Evolutionary conservation across 1,140 invertebrate species (phyloP).

Genomic region (Megathymus violae): DNA sequence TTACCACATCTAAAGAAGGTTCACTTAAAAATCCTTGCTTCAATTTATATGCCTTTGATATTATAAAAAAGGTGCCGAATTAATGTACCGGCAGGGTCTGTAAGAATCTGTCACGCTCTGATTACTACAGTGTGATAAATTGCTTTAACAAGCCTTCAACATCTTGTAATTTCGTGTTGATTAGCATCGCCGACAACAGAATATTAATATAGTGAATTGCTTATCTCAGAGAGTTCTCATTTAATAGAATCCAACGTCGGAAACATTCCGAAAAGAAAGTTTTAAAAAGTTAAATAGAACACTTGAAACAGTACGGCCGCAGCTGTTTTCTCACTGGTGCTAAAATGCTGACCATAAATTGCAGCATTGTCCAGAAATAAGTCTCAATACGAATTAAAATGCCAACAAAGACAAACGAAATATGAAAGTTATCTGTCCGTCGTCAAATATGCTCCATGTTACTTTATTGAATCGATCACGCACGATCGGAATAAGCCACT

Average conservation of each 20-base stretch:
- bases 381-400: too few species aligned
- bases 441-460: too few species aligned
- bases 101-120: slow-evolving; percentile 1
- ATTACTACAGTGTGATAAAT: not conserved
- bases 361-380: too few species aligned
- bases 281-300: not conserved
- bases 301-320: too few species aligned
- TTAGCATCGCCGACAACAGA: not conserved
- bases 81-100: not conserved
- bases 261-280: not conserved
- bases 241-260: not conserved
- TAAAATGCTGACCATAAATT: too few species aligned
- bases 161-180: not conserved
- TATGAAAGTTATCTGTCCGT: too few species aligned
- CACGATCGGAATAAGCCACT: too few species aligned
- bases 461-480: too few species aligned
- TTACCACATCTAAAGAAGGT: too few species aligned
- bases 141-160: not conserved
- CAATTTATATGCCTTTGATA: not conserved
- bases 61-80: slow-evolving; percentile 4
- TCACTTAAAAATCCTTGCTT: too few species aligned
- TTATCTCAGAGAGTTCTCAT: not conserved
- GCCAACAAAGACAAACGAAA: too few species aligned
- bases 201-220: not conserved
- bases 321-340: too few species aligned